A percentile compares a stretch with the other conserved stretches of the same genome.
Evolutionary conservation across 1,140 invertebrate genomes (phyloP).

Genomic region (Megalopta genalis): DNA sequence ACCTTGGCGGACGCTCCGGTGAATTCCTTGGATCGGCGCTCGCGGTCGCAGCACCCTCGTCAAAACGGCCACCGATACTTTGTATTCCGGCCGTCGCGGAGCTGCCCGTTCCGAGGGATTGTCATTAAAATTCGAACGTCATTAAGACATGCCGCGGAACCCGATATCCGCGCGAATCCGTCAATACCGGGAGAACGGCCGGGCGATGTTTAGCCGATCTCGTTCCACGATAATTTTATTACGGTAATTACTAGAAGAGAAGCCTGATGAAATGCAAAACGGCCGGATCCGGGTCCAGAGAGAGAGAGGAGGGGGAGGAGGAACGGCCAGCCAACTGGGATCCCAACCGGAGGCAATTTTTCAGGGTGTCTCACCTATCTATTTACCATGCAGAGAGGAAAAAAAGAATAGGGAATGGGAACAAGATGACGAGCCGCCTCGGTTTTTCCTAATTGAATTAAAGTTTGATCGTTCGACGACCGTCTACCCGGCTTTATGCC

Average conservation of each 20-base stretch:
- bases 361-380: slow-evolving; percentile 35
- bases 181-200: neutral
- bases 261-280: slow-evolving; percentile 5
- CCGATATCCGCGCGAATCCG: slow-evolving; percentile 44
- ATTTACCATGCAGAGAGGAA: slow-evolving; percentile 7
- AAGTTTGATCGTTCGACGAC: slow-evolving; percentile 54
- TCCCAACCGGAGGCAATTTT: slow-evolving; percentile 34
- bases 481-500: slow-evolving; percentile 41
- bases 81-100: slow-evolving; percentile 26
- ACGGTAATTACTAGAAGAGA: slow-evolving; percentile 41
- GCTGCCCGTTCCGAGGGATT: slow-evolving; percentile 10
- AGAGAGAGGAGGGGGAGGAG: neutral
- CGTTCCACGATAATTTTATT: slow-evolving; percentile 45
- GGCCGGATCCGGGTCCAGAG: neutral
- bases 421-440: slow-evolving; percentile 8
- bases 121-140: slow-evolving; percentile 46
- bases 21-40: slow-evolving; percentile 68
- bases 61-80: slow-evolving; percentile 43
- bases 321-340: slow-evolving; percentile 4
- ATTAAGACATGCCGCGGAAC: slow-evolving; percentile 40
- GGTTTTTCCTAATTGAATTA: slow-evolving; percentile 60
- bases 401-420: neutral
- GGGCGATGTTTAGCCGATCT: neutral
- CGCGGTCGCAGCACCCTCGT: slow-evolving; percentile 47
- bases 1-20: slow-evolving; percentile 72